Evolutionary conservation across 2,888 invertebrate species (phyloP), one percentile per base, ranked within the genome.

Genomic region (Lepas anatifera): DNA sequence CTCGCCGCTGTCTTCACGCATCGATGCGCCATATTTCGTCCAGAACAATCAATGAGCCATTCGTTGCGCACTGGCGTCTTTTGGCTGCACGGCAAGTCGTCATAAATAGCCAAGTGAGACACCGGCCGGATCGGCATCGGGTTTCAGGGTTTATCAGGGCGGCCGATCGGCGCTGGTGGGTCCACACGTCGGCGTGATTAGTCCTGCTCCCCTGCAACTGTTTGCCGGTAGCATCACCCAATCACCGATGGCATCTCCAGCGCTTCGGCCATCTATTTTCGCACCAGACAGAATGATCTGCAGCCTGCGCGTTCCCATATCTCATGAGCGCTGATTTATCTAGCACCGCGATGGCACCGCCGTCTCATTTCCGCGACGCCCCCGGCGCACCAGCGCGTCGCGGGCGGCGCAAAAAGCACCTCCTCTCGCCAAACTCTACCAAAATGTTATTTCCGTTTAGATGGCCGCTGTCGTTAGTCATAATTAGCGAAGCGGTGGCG

Each of bases 361-460:
- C n/a, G n/a, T n/a, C n/a, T n/a, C 35, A 18, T 22, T 58, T 58
- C 58, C 58, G 25, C 22, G 8, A 16, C 22, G 2, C 29, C 8
- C 32, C 32, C 32, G 18, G 32, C 13, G 58, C 58, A 22, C 58
- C 32, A 35, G 35, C 35, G 58, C 35, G 58, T 7, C 58, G 7
- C 52, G 50, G 25, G 32, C 29, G 32, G 16, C 22, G 58, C 58
- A 58, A 58, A 58, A 58, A 58, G 58, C 18, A 35, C 35, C 58
- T 32, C n/a, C 58, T 22, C 58, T 35, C 22, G 32, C 35, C 35
- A 22, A n/a, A n/a, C 58, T 32, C 58, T 58, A 58, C 58, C 32
- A 58, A 58, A 58, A 58, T 58, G 58, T 58, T 58, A 58, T 58
- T 58, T 58, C 58, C 58, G 58, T 58, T 18, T n/a, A 32, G 58